Conservation (phyloP, 2,113 vertebrate genomes). For the Reinhardtius hippoglossoides region DNA sequence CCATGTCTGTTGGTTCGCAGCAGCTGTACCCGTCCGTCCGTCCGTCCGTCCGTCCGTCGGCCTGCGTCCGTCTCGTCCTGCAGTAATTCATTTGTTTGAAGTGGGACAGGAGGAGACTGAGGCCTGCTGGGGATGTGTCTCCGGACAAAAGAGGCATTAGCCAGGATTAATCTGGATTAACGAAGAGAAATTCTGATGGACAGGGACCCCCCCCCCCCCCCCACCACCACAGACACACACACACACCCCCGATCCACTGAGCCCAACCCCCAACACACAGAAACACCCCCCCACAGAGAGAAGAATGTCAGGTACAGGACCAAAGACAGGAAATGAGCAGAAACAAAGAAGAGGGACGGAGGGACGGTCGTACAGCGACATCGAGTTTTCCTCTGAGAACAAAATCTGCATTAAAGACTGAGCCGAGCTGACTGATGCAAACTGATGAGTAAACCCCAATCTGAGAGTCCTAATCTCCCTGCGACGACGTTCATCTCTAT, state of each 20-base stretch:
- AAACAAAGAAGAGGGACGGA: neutral
- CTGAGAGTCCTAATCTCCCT: neutral
- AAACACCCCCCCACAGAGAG: too few species aligned
- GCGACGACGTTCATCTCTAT: neutral
- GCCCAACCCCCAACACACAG: too few species aligned
- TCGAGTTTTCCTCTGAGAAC: neutral
- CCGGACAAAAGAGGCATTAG: conserved; percentile 75
- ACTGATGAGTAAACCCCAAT: neutral
- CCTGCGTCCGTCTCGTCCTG: neutral
- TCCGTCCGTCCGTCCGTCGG: too few species aligned
- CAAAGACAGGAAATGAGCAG: too few species aligned
- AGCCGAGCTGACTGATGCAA: neutral
- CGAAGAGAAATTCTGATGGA: conserved; percentile 67
- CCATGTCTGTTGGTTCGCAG: too few species aligned
- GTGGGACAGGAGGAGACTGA: conserved; percentile 38
- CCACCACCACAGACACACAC: neutral
- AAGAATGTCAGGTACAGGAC: too few species aligned
- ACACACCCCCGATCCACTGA: neutral
- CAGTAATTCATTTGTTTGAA: conserved; percentile 72
- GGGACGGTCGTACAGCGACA: neutral
- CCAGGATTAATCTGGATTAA: conserved; percentile 78
- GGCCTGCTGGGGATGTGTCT: conserved; percentile 39
- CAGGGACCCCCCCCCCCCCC: conserved; percentile 19
- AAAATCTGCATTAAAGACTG: neutral
- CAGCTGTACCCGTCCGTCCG: too few species aligned